These are phyloP conservation scores for Notolepis coatsorum DNA, from an alignment of 2,797 vertebrate genomes.

Conservation along the genomic window DNA sequence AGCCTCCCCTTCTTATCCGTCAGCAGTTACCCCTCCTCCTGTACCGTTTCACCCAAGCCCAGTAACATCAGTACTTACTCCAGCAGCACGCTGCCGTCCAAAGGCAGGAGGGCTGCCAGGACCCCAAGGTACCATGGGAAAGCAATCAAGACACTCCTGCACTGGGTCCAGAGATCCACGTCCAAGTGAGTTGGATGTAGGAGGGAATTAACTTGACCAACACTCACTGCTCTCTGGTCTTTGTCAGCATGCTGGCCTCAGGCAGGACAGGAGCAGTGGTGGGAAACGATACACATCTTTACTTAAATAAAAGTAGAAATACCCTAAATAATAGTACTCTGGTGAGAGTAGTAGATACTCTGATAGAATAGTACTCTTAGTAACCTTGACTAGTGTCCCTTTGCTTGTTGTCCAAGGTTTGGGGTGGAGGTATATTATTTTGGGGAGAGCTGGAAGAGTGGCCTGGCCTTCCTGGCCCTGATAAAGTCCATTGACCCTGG, in stretches of 20 bases:
- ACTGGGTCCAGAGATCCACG: constrained; percentile 90
- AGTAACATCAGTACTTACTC: constrained; percentile 81
- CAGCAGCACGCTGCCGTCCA: constrained; percentile 80
- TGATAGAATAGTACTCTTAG: not conserved
- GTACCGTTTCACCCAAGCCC: constrained; percentile 81
- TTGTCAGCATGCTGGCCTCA: too few relatives aligned
- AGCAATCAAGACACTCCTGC: constrained; percentile 87
- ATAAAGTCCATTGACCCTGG: constrained; percentile 89
- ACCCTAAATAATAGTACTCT: too few relatives aligned
- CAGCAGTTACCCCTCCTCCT: constrained; percentile 77
- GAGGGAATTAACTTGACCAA: not conserved
- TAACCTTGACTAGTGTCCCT: not conserved
- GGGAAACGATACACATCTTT: not conserved
- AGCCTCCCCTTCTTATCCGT: constrained; percentile 87
- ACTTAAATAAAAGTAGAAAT: too few relatives aligned
- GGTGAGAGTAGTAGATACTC: too few relatives aligned
- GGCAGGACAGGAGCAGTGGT: too few relatives aligned
- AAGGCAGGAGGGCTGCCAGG: constrained; percentile 73
- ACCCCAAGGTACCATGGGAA: constrained; percentile 86
- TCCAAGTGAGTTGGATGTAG: constrained; percentile 79
- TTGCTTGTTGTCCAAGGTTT: constrained; percentile 74
- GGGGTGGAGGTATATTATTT: constrained; percentile 91
- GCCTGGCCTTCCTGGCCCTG: constrained; percentile 89
- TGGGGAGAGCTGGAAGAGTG: constrained; percentile 90
- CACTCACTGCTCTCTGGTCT: not conserved